Evolutionary conservation across 2,797 vertebrate genomes (phyloP).

Genomic region (Enteromius unitaeniatus): DNA sequence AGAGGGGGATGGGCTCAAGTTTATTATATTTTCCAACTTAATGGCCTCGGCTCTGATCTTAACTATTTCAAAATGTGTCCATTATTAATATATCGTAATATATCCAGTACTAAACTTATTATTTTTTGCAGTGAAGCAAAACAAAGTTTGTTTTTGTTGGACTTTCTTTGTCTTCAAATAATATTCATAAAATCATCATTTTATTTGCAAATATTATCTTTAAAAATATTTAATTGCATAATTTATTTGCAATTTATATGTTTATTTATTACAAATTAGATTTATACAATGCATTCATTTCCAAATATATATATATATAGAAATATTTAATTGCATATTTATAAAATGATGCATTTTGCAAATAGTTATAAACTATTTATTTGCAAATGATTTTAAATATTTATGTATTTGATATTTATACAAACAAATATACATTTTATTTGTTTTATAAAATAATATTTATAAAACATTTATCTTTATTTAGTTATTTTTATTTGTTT

Average conservation of each 20-base stretch:
- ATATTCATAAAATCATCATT: not conserved
- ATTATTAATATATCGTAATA: conserved; percentile 5
- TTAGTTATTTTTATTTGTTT: not conserved
- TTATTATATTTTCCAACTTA: conserved; percentile 56
- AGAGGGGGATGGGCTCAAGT: conserved; percentile 47
- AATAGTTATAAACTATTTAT: not conserved
- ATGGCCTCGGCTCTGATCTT: conserved; percentile 36
- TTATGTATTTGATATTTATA: not conserved
- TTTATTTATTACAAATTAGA: not conserved
- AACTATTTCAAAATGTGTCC: not conserved
- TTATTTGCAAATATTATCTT: not conserved
- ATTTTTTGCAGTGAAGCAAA: not conserved
- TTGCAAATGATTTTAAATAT: not conserved
- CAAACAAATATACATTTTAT: not conserved
- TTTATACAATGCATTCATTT: not conserved
- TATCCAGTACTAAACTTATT: not conserved
- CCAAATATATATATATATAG: not conserved
- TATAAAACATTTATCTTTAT: too few species aligned
- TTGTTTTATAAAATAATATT: not conserved
- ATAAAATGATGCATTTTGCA: not conserved
- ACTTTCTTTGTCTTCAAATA: not conserved
- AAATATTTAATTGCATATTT: not conserved
- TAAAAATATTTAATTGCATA: not conserved
- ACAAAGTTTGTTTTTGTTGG: not conserved
- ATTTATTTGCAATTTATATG: not conserved